These are phyloP conservation scores for Neodontobutis hainanensis DNA, from an alignment of 2,113 vertebrate genomes.

Conservation along the genomic window DNA sequence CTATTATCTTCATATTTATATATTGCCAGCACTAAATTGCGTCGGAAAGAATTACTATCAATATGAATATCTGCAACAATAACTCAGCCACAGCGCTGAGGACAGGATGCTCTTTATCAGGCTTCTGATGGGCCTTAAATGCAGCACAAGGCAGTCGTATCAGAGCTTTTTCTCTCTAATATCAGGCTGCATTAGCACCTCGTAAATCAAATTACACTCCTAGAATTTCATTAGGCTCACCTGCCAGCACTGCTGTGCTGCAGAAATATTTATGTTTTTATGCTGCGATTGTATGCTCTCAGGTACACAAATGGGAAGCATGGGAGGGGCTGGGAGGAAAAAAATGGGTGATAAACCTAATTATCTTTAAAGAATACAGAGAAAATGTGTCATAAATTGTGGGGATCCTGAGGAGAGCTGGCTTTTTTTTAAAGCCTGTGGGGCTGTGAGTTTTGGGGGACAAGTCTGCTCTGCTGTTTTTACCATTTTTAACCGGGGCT, in stretches of 20 bases:
- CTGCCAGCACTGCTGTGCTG: slow-evolving; percentile 74
- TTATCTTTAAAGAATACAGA: slow-evolving; percentile 77
- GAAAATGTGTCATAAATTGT: slow-evolving; percentile 72
- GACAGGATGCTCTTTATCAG: slow-evolving; percentile 78
- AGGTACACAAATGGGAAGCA: slow-evolving; percentile 68
- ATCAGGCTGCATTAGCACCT: slow-evolving; percentile 80
- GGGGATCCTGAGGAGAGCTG: slow-evolving; percentile 63
- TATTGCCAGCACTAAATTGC: slow-evolving; percentile 78
- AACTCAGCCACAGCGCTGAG: slow-evolving; percentile 73
- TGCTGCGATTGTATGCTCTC: slow-evolving; percentile 68
- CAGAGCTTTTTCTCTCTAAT: slow-evolving; percentile 78
- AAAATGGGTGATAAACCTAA: slow-evolving; percentile 72
- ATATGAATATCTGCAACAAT: slow-evolving; percentile 78
- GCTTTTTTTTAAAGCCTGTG: slow-evolving; percentile 48
- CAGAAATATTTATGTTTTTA: slow-evolving; percentile 80
- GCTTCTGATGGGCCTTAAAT: slow-evolving; percentile 78
- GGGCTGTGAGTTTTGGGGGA: slow-evolving; percentile 55
- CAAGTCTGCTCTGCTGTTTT: slow-evolving; percentile 55
- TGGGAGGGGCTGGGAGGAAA: slow-evolving; percentile 23
- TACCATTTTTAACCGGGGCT: slow-evolving; percentile 69
- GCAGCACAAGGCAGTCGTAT: slow-evolving; percentile 77
- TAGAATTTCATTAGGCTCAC: slow-evolving; percentile 82
- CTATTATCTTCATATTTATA: slow-evolving; percentile 79
- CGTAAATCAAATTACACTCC: slow-evolving; percentile 82
- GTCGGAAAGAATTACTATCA: slow-evolving; percentile 80